Conservation (phyloP, 2,113 vertebrate genomes). For the Marcusenius ussheri region DNA sequence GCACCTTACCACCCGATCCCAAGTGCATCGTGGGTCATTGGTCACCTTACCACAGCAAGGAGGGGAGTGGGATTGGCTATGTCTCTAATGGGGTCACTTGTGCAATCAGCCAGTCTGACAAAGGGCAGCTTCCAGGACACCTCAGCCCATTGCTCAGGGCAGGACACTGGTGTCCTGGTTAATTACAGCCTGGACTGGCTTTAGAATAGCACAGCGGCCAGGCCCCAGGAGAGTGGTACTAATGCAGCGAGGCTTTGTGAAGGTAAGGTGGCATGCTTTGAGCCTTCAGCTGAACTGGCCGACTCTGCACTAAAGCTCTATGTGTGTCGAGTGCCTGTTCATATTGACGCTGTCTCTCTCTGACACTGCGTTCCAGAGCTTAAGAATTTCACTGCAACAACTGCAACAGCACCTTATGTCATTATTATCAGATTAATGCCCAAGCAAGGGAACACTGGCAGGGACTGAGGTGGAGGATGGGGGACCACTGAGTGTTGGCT, state of each 20-base stretch:
- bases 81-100: background rate
- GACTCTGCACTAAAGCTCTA: background rate
- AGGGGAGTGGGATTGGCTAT: no score
- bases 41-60: background rate
- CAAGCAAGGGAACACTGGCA: background rate
- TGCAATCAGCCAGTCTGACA: constrained; percentile 14
- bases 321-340: background rate
- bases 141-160: constrained; percentile 7
- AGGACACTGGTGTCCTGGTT: constrained; percentile 24
- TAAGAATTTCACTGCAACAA: background rate
- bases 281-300: background rate
- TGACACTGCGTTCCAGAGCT: background rate
- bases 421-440: background rate
- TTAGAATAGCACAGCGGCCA: constrained; percentile 13
- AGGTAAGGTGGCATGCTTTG: background rate
- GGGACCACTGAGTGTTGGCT: background rate
- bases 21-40: background rate
- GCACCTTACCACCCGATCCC: background rate
- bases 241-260: constrained; percentile 27
- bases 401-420: background rate
- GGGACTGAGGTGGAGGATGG: background rate
- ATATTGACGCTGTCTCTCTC: background rate
- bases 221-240: background rate
- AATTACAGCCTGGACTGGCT: constrained; percentile 26
- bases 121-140: constrained; percentile 26